Evolutionary conservation across 2,113 vertebrate genomes (phyloP), one percentile per base, ranked within the genome.

Genomic region (Pagrus major): DNA sequence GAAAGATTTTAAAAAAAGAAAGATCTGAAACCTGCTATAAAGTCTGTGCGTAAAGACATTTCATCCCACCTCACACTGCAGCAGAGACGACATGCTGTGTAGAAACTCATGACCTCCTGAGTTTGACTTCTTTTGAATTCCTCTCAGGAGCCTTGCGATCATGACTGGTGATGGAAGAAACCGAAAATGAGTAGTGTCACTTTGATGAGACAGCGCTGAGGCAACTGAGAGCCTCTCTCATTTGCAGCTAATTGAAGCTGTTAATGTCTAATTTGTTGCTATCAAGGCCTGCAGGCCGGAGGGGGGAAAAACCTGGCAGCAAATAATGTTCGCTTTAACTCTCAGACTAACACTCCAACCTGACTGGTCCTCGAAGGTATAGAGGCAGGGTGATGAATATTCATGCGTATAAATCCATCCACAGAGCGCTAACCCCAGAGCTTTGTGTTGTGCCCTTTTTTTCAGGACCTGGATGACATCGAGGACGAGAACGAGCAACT

Each of bases 401-500:
- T 80, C 29, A 68, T 41, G 76, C 20, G 44, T 8, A 4, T 49
- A 33, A 56, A 65, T 68, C 3, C 29, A 25, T 66, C 42, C 59
- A 47, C 9, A 18, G 4, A 46, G 39, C 25, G 29, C 46, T 46
- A 44, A 78, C 75, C 15, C 1, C 11, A 1, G 14, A 25, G 25
- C 35, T 16, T 6, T 72, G 42, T 56, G 9, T 16, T 66, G 11
- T 71, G 49, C 16, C 35, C 33, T 71, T 16, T 85, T 16, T 85
- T 31, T 41, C 90, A 99, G 98, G 98, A 99, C 78, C 95, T 99
- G 87, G 98, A 99, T 89, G 98, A 99, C 87, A 95, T 99, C 60
- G 98, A 99, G 92, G 98, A 99, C 52, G 98, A 99, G 95, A 99
- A 99, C 21, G 98, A 99, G 88, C 98, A 99, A 65, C 94, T 99